A percentile compares a stretch with the other conserved stretches of the same genome.
phyloP scores from a whole-genome alignment of 2,888 invertebrate genomes.

The Encarsia formosa region DNA sequence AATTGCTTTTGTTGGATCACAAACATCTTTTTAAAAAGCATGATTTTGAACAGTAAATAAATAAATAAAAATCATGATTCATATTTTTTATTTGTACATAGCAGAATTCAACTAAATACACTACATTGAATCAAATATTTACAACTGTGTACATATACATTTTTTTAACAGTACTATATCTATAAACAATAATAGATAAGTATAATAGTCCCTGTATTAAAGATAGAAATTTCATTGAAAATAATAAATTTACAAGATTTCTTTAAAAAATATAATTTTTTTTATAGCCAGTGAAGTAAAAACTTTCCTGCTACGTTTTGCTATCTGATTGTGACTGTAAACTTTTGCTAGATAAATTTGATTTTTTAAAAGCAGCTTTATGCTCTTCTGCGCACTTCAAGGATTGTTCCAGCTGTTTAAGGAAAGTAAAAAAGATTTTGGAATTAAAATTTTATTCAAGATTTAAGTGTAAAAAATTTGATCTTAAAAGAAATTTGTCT shows the following conservation, averaged over 20 bases:
- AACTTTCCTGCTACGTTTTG: conserved; percentile 18
- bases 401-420: conserved; percentile 9
- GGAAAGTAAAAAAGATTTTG: not conserved
- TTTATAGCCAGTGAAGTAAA: too few relatives aligned
- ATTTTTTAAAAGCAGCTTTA: conserved; percentile 4
- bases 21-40: too few relatives aligned
- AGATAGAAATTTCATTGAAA: not conserved
- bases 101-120: too few relatives aligned
- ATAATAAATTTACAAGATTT: conserved; percentile 9
- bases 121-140: not conserved
- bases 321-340: conserved; percentile 4
- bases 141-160: not conserved
- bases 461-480: conserved; percentile 6
- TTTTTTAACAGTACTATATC: not conserved
- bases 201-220: not conserved
- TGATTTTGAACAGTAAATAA: too few relatives aligned
- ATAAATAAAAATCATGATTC: too few relatives aligned
- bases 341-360: conserved; percentile 3
- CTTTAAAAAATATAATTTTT: conserved; percentile 1
- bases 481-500: not conserved
- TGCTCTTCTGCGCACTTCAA: conserved; percentile 8
- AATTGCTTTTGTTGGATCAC: too few relatives aligned
- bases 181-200: not conserved
- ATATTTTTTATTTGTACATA: too few relatives aligned
- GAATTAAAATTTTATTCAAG: conserved; percentile 1